Evolutionary conservation across 2,888 invertebrate species (phyloP).

Genomic region (Caradrina kadenii): DNA sequence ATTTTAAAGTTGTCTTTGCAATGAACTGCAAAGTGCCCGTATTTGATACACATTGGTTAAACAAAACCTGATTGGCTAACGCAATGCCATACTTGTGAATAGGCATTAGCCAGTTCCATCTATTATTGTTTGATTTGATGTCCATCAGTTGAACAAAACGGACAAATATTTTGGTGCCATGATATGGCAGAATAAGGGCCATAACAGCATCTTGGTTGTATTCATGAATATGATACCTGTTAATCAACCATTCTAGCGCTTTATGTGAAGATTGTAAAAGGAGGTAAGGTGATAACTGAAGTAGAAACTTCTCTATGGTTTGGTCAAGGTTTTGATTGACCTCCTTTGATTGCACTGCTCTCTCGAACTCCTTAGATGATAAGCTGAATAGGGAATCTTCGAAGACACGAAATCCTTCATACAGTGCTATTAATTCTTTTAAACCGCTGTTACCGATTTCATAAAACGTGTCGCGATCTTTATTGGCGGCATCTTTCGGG

Average conservation of each 20-base stretch:
- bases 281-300: slow-evolving; percentile 96
- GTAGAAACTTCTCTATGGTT: slow-evolving; percentile 94
- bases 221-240: slow-evolving; percentile 96
- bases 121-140: slow-evolving; percentile 90
- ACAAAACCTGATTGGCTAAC: slow-evolving; percentile 93
- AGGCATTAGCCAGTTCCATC: slow-evolving; percentile 94
- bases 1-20: slow-evolving; percentile 75
- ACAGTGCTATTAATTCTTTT: slow-evolving; percentile 94
- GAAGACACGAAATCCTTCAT: slow-evolving; percentile 93
- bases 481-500: slow-evolving; percentile 96
- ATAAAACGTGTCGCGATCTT: slow-evolving; percentile 96
- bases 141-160: slow-evolving; percentile 94
- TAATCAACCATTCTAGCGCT: slow-evolving; percentile 98
- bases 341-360: slow-evolving; percentile 94
- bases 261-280: slow-evolving; percentile 95
- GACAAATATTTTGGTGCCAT: slow-evolving; percentile 97
- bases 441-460: slow-evolving; percentile 97
- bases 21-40: slow-evolving; percentile 80
- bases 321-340: slow-evolving; percentile 94
- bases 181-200: slow-evolving; percentile 96
- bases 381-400: slow-evolving; percentile 94
- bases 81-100: slow-evolving; percentile 94
- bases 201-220: slow-evolving; percentile 96
- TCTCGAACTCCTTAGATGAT: slow-evolving; percentile 94
- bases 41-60: slow-evolving; percentile 92